Percentiles rank a stretch among this genome's conserved stretches.
Evolutionary conservation across 2,888 invertebrate genomes (phyloP).

Genomic region (Horisme vitalbata): DNA sequence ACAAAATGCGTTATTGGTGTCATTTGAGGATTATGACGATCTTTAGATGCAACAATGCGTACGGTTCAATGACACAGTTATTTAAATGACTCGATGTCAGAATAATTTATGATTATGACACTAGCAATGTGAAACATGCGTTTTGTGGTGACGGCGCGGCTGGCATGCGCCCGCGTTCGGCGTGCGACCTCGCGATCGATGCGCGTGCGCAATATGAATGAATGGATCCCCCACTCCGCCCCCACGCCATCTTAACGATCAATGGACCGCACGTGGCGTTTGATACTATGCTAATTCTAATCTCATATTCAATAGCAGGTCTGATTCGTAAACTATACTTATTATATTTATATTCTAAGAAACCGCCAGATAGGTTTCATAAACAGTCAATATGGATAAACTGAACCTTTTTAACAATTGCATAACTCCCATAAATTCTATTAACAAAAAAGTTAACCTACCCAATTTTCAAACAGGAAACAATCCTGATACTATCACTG

Average conservation of each 20-base stretch:
- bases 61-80: conserved; percentile 56
- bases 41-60: conserved; percentile 49
- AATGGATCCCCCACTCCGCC: conserved; percentile 64
- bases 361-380: neutral
- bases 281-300: conserved; percentile 52
- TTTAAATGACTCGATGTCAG: conserved; percentile 46
- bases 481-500: conserved; percentile 23
- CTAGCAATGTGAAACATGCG: conserved; percentile 49
- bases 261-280: conserved; percentile 74
- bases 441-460: neutral
- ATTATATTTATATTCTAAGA: conserved; percentile 16
- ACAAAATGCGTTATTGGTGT: conserved; percentile 44
- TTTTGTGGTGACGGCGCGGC: conserved; percentile 46
- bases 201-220: conserved; percentile 71
- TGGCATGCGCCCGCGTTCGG: conserved; percentile 41
- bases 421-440: no score
- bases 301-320: conserved; percentile 18
- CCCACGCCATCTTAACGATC: conserved; percentile 51
- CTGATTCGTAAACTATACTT: conserved; percentile 15
- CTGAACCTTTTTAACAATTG: neutral
- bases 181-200: conserved; percentile 53
- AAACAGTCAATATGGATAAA: neutral
- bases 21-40: conserved; percentile 48
- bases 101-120: conserved; percentile 61
- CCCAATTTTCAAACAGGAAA: neutral